phyloP scores from a whole-genome alignment of 2,888 invertebrate species.

The Andrena chrysosceles region DNA sequence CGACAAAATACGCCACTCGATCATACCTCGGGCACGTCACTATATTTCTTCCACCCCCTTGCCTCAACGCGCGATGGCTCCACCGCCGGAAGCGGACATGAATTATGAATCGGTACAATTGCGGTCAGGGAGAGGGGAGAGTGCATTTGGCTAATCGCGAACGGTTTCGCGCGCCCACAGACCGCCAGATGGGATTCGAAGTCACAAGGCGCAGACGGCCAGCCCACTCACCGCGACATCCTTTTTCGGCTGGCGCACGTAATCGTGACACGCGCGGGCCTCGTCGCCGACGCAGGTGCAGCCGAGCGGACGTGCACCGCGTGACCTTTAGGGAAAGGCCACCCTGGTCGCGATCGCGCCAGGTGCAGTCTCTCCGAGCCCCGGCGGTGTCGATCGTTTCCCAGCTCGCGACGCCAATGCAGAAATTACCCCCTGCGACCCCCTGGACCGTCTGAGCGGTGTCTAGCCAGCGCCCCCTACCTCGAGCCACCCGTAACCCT shows the following conservation, averaged over 20 bases:
- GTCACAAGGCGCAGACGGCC: slow-evolving; percentile 53
- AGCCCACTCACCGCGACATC: slow-evolving; percentile 59
- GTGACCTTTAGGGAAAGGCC: slow-evolving; percentile 58
- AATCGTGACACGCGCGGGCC: slow-evolving; percentile 68
- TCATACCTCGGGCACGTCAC: not conserved
- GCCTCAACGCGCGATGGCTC: not conserved
- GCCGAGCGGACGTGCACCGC: slow-evolving; percentile 35
- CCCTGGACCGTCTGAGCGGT: slow-evolving; percentile 85
- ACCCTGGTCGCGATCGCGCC: slow-evolving; percentile 43
- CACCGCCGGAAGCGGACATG: slow-evolving; percentile 32
- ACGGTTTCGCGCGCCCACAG: slow-evolving; percentile 43
- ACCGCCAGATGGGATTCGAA: slow-evolving; percentile 60
- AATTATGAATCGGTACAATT: slow-evolving; percentile 52
- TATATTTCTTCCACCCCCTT: not conserved
- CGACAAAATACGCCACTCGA: too few species aligned
- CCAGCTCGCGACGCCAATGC: slow-evolving; percentile 77
- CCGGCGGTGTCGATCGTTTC: slow-evolving; percentile 49
- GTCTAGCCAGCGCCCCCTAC: slow-evolving; percentile 85
- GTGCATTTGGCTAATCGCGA: slow-evolving; percentile 49
- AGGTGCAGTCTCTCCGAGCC: slow-evolving; percentile 32
- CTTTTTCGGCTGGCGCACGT: slow-evolving; percentile 63
- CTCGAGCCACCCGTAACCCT: slow-evolving; percentile 81
- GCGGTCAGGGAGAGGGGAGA: slow-evolving; percentile 25
- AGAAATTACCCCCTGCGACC: slow-evolving; percentile 79
- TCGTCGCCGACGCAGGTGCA: slow-evolving; percentile 69